Percentiles rank a stretch among this genome's conserved stretches.
These are phyloP conservation scores for Peromyscus eremicus DNA, from an alignment of 2,797 vertebrate genomes.

Conservation along the genomic window DNA sequence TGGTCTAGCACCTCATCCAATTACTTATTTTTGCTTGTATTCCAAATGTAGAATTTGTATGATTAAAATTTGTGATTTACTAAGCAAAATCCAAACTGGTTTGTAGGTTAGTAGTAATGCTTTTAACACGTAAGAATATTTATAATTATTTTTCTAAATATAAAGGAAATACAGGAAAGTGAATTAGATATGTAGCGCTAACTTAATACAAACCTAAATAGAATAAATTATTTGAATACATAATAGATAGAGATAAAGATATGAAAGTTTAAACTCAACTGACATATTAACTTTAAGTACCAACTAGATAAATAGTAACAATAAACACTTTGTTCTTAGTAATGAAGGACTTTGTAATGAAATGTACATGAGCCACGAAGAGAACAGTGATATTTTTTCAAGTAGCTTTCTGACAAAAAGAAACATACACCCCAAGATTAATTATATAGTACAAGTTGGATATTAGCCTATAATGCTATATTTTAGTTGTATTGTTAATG, in stretches of 20 bases:
- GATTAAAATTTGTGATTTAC: background rate
- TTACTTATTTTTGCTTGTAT: background rate
- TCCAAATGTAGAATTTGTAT: background rate
- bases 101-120: background rate
- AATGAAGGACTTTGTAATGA: background rate
- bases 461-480: background rate
- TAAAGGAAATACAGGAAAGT: background rate
- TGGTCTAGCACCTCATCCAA: background rate
- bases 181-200: background rate
- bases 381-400: background rate
- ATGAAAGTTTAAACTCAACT: background rate
- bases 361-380: background rate
- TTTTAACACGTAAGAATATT: background rate
- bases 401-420: background rate
- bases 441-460: background rate
- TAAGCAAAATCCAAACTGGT: background rate
- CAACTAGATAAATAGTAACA: background rate
- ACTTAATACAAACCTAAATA: background rate
- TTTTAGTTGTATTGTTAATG: background rate
- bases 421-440: background rate
- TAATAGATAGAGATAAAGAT: background rate
- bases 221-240: background rate
- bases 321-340: background rate
- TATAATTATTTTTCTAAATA: background rate
- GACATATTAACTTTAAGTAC: background rate